Conservation (phyloP, 2,113 vertebrate species). For the Austrofundulus limnaeus region DNA sequence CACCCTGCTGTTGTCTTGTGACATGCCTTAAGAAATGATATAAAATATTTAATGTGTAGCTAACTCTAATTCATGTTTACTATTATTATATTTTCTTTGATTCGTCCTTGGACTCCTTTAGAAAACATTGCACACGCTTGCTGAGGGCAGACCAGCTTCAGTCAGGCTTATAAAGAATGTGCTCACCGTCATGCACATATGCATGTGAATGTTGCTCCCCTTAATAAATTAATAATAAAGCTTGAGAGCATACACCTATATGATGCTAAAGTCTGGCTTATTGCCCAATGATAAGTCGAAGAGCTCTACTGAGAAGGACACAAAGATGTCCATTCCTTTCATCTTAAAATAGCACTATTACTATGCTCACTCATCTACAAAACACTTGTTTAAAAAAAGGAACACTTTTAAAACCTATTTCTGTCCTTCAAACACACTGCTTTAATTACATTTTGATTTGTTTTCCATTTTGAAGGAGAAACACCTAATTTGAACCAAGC, state of each 20-base stretch:
- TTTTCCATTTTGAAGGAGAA: constrained; percentile 7
- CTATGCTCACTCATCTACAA: constrained; percentile 47
- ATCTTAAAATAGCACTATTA: constrained; percentile 58
- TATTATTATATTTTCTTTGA: constrained; percentile 10
- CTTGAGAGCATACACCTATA: constrained; percentile 58
- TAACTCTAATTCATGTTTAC: background rate
- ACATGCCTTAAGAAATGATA: too few relatives aligned
- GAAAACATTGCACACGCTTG: constrained; percentile 27
- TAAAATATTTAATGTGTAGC: too few relatives aligned
- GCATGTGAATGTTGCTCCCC: constrained; percentile 55
- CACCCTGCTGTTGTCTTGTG: too few relatives aligned
- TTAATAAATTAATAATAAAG: constrained; percentile 75
- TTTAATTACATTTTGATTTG: background rate
- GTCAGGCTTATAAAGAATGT: background rate
- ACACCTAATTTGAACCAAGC: constrained; percentile 32
- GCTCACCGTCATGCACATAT: constrained; percentile 23
- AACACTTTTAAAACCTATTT: constrained; percentile 1
- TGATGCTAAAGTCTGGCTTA: constrained; percentile 61
- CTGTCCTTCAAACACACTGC: constrained; percentile 26
- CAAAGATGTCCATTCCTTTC: constrained; percentile 29
- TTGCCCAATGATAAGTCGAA: constrained; percentile 63
- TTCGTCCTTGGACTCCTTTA: constrained; percentile 45
- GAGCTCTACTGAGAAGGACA: constrained; percentile 57
- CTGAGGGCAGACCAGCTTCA: constrained; percentile 18
- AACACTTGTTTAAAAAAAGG: constrained; percentile 21